phyloP scores from a whole-genome alignment of 23 tunicate species.

The Styela clava region DNA sequence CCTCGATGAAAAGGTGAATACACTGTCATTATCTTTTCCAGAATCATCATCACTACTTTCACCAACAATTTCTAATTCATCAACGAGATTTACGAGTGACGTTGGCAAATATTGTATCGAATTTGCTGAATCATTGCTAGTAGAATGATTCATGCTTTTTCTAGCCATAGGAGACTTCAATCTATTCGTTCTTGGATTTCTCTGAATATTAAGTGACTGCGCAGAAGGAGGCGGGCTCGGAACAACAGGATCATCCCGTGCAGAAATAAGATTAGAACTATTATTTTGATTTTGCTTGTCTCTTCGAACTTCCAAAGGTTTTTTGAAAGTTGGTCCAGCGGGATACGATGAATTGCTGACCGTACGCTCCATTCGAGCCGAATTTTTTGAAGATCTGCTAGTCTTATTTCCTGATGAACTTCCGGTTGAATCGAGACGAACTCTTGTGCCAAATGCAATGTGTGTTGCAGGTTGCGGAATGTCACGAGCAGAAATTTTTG shows the following conservation, averaged over 20 bases:
- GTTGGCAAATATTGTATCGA: not conserved
- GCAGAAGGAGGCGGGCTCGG: slow-evolving; percentile 11
- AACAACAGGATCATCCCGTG: not conserved
- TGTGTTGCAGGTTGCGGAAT: slow-evolving; percentile 15
- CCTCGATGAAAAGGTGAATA: slow-evolving; percentile 20
- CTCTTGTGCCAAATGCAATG: slow-evolving; percentile 82
- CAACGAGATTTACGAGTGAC: slow-evolving; percentile 12
- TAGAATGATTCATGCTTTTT: not conserved
- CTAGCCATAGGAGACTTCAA: not conserved
- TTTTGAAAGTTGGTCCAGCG: not conserved
- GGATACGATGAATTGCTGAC: not conserved
- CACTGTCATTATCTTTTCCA: not conserved
- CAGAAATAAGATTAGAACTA: not conserved
- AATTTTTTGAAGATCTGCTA: slow-evolving; percentile 5
- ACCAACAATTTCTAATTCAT: slow-evolving; percentile 12
- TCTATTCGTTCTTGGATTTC: not conserved
- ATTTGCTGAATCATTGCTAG: not conserved
- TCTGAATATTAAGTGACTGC: not conserved
- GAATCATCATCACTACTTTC: not conserved
- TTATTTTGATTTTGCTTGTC: slow-evolving; percentile 2
- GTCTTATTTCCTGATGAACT: not conserved
- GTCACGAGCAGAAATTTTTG: slow-evolving; percentile 41
- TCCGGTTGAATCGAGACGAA: slow-evolving; percentile 13
- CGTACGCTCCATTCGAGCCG: not conserved
- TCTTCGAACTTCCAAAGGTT: not conserved